Evolutionary conservation across 2,113 vertebrate genomes (phyloP).

Genomic region (Crotalus horridus): DNA sequence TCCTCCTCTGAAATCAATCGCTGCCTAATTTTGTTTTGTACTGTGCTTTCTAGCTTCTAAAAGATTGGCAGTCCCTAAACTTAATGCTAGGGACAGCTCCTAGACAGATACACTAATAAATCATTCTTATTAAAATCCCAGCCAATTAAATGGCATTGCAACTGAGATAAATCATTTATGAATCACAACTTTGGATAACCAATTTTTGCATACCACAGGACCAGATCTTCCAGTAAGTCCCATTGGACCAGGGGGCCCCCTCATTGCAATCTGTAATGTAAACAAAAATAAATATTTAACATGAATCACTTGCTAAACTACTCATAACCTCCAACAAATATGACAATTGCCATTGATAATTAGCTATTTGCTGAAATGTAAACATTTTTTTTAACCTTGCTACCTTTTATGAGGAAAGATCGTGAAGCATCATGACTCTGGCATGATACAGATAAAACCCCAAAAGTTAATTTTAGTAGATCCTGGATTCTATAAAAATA

Average conservation of each 20-base stretch:
- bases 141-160: not conserved
- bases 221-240: slow-evolving; percentile 96
- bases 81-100: not conserved
- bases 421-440: not conserved
- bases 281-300: slow-evolving; percentile 27
- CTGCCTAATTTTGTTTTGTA: not conserved
- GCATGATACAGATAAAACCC: not conserved
- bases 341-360: not conserved
- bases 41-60: not conserved
- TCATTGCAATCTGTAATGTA: slow-evolving; percentile 87
- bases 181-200: not conserved
- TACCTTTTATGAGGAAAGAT: not conserved
- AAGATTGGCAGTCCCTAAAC: too few relatives aligned
- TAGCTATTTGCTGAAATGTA: not conserved
- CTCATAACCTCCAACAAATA: not conserved
- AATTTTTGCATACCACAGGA: slow-evolving; percentile 82
- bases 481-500: not conserved
- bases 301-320: not conserved
- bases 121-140: not conserved
- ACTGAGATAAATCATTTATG: not conserved
- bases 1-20: not conserved
- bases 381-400: not conserved
- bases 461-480: not conserved
- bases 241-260: slow-evolving; percentile 94
- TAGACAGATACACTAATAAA: not conserved